These are phyloP conservation scores for Euphonia xanthogaster DNA, from an alignment of 2,797 vertebrate genomes.

Conservation along the genomic window DNA sequence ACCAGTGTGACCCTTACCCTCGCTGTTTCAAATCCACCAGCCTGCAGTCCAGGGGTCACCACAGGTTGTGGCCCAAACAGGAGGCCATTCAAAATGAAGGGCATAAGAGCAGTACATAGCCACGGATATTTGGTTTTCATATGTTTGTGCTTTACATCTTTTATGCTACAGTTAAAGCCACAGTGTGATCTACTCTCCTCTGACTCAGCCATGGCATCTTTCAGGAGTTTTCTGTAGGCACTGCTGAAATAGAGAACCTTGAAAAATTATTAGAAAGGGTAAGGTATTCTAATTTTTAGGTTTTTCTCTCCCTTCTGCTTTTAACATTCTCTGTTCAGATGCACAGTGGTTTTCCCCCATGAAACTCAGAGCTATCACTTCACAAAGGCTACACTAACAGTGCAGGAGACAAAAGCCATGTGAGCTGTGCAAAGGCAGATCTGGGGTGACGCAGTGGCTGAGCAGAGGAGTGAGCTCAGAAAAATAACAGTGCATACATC, in stretches of 20 bases:
- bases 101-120: background rate
- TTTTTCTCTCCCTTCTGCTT: background rate
- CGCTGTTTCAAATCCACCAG: fast-evolving
- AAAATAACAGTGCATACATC: background rate
- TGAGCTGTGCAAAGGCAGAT: fast-evolving
- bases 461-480: background rate
- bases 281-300: background rate
- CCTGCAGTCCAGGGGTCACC: background rate
- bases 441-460: background rate
- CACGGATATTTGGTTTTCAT: background rate
- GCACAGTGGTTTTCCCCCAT: background rate
- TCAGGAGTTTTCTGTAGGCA: background rate
- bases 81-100: background rate
- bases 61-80: background rate
- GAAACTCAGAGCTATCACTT: background rate
- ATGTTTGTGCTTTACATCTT: background rate
- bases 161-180: background rate
- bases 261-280: background rate
- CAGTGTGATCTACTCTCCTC: background rate
- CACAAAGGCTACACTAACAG: background rate
- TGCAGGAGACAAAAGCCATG: background rate
- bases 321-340: background rate
- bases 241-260: background rate
- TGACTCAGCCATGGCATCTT: background rate
- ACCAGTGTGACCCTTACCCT: fast-evolving